phyloP scores from a whole-genome alignment of 2,797 vertebrate genomes.

The Sphaeramia orbicularis region DNA sequence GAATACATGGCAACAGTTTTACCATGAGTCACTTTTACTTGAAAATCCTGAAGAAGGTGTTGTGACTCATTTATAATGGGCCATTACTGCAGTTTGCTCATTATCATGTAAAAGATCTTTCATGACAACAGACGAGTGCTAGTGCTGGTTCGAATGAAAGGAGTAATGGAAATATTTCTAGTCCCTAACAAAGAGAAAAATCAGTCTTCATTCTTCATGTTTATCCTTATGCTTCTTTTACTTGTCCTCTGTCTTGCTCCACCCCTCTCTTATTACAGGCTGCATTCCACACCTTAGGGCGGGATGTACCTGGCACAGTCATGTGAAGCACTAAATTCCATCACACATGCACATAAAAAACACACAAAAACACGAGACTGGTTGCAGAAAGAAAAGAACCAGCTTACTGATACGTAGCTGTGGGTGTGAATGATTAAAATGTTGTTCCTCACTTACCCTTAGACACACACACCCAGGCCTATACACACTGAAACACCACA shows the following conservation, averaged over 20 bases:
- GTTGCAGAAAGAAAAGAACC: slow-evolving; percentile 17
- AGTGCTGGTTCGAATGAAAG: background rate
- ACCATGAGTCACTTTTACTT: too few relatives aligned
- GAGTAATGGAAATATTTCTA: background rate
- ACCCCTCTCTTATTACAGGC: background rate
- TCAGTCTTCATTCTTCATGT: background rate
- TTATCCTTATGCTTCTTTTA: background rate
- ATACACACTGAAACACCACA: background rate
- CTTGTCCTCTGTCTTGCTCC: slow-evolving; percentile 6
- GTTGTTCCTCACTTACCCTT: background rate
- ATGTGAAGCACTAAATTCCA: slow-evolving; percentile 39
- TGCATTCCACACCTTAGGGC: slow-evolving; percentile 58
- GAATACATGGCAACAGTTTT: too few relatives aligned
- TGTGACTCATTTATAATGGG: too few relatives aligned
- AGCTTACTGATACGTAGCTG: slow-evolving; percentile 1
- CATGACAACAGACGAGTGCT: background rate
- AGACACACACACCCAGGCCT: background rate
- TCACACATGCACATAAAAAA: slow-evolving; percentile 12
- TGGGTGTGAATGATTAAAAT: background rate
- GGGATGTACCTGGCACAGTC: slow-evolving; percentile 57
- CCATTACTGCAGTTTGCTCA: background rate
- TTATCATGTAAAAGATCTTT: background rate
- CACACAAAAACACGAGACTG: slow-evolving; percentile 22
- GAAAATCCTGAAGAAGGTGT: too few relatives aligned
- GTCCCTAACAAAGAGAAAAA: background rate